Base-by-base conservation (phyloP, 2,797 vertebrate species). In the Picus viridis region DNA sequence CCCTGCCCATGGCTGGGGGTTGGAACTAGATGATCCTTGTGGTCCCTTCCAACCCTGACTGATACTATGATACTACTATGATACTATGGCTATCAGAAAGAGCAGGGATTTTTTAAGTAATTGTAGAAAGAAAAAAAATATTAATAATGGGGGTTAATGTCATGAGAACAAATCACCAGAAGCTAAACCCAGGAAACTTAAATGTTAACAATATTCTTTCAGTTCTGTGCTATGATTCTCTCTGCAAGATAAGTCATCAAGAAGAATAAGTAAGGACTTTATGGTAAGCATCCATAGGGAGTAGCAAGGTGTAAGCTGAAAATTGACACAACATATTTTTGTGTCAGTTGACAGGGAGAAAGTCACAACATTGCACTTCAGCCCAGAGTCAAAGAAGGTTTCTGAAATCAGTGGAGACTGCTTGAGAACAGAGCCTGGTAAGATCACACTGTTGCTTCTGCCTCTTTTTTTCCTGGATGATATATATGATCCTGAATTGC, bases 371-470 rank as follows among this genome's bases (percentile, higher is more conserved):
- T 54, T 84, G 45, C 34, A 12, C 30, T 85, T 77, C 58, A 77
- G 13, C 30, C 51, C 51, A 58, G 62, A 83, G 36, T 64, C 72
- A 57, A 30, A 62, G 45, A 32, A 64, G 27, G 20, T 83, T 85
- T 93, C 72, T 95, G 86, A 83, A 82, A 51, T 85, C 41, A 30
- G 30, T 69, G 84, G 53, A 75, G 36, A 47, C 78, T 92, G 69
- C 75, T 32, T 92, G 65, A 94, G 84, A 89, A 75, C 30, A 75
- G 72, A 83, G 14, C 0, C 24, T 87, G 93, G 82, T 96, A 85
- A 95, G 88, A 87, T 83, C 69, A 36, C 32, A 30, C 7, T 62
- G 36, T 88, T 87, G 47, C 47, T 89, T 84, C 57, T 94, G 45
- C n/a, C 41, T n/a, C 18, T 54, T 16, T 11, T 69, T 82, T 83